Evolutionary conservation across 2,888 invertebrate species (phyloP).

Genomic region (Actias luna): DNA sequence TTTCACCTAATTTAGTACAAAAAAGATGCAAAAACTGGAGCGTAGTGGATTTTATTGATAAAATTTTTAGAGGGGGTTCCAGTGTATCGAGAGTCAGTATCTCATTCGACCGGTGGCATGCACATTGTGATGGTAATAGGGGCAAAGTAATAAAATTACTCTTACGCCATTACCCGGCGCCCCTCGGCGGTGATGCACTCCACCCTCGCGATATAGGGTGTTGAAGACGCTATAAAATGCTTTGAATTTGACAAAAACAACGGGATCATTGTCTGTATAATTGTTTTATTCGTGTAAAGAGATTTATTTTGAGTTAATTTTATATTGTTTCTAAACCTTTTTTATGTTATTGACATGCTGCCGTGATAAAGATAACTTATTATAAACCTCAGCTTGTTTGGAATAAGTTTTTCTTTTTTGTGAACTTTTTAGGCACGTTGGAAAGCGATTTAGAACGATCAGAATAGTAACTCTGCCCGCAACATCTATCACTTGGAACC

Average conservation of each 20-base stretch:
- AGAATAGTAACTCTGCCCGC: too few relatives aligned
- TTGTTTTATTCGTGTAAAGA: conserved; percentile 57
- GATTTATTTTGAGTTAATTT: conserved; percentile 43
- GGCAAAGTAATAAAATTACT: conserved; percentile 82
- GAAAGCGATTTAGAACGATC: too few relatives aligned
- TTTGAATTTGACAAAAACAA: conserved; percentile 66
- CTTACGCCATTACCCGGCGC: conserved; percentile 78
- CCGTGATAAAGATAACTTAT: too few relatives aligned
- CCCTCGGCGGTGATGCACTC: conserved; percentile 53
- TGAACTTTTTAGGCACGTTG: too few relatives aligned
- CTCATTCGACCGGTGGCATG: conserved; percentile 72
- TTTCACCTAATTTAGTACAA: too few relatives aligned
- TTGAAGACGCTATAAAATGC: conserved; percentile 64
- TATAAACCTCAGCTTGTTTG: too few relatives aligned
- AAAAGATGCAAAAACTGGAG: too few relatives aligned
- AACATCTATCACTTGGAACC: too few relatives aligned
- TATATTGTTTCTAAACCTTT: conserved; percentile 28
- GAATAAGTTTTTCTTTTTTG: too few relatives aligned
- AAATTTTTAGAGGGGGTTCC: conserved; percentile 6
- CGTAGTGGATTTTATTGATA: conserved; percentile 17
- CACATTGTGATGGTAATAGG: conserved; percentile 81
- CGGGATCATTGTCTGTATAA: conserved; percentile 67
- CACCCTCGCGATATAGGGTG: conserved; percentile 67
- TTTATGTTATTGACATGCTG: neutral
- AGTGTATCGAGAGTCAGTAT: conserved; percentile 36